phyloP scores from a whole-genome alignment of 2,888 invertebrate genomes.

The Rhopalosiphum nymphaeae region DNA sequence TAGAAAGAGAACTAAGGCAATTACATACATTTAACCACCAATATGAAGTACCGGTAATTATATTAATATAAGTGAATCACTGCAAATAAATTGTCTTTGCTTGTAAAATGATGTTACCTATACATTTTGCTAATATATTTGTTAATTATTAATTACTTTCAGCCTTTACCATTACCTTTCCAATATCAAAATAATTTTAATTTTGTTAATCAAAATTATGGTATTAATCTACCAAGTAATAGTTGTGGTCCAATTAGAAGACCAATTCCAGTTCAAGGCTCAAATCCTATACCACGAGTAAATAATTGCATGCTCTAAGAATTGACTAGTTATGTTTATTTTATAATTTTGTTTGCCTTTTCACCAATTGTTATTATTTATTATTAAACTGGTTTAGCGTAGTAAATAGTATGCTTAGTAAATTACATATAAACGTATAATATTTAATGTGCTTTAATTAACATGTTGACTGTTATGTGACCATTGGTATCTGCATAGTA shows the following conservation, averaged over 20 bases:
- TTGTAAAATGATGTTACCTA: neutral
- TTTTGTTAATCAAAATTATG: conserved; percentile 47
- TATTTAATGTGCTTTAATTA: neutral
- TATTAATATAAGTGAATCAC: neutral
- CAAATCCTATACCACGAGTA: conserved; percentile 24
- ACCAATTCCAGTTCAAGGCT: conserved; percentile 27
- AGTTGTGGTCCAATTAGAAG: conserved; percentile 33
- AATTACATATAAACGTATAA: neutral
- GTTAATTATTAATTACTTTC: conserved; percentile 7
- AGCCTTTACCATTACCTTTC: conserved; percentile 21
- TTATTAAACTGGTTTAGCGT: neutral
- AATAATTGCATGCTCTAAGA: conserved; percentile 34
- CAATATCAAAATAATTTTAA: conserved; percentile 59
- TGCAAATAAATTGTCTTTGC: neutral
- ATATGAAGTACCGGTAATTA: conserved; percentile 37
- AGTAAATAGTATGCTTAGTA: neutral
- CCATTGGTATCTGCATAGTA: too few species aligned
- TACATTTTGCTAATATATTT: neutral
- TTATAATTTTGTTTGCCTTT: neutral
- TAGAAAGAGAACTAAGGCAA: conserved; percentile 39
- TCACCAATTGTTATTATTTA: neutral
- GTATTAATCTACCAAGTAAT: conserved; percentile 37
- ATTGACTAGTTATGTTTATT: neutral
- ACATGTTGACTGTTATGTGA: too few species aligned
- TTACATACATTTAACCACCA: conserved; percentile 20